Evolutionary conservation across 2,797 vertebrate species (phyloP).

Genomic region (Jordanella pulchra): DNA sequence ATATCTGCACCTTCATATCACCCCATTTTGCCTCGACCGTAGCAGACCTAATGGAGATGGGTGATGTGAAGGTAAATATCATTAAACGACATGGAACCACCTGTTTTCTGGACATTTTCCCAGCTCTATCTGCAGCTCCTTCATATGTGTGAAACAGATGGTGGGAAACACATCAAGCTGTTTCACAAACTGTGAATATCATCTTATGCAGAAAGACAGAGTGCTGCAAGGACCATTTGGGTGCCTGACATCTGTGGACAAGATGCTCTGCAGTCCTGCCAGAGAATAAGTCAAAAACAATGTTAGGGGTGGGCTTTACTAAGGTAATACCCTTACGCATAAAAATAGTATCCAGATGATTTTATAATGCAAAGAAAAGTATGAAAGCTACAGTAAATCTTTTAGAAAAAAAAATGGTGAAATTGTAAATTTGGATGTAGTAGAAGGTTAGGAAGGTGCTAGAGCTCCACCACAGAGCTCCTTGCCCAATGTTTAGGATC

Average conservation of each 20-base stretch:
- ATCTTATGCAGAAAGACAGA: slow-evolving; percentile 14
- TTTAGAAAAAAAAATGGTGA: not conserved
- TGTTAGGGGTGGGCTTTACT: too few relatives aligned
- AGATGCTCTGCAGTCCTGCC: too few relatives aligned
- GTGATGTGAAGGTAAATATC: slow-evolving; percentile 60
- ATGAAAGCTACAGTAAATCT: too few relatives aligned
- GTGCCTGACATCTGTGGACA: not conserved
- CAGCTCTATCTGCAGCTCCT: slow-evolving; percentile 50
- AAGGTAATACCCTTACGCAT: too few relatives aligned
- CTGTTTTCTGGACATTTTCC: slow-evolving; percentile 46
- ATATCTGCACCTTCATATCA: slow-evolving; percentile 23
- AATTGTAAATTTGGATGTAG: too few relatives aligned
- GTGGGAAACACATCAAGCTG: slow-evolving; percentile 64
- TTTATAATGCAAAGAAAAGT: too few relatives aligned
- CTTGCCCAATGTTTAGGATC: too few relatives aligned
- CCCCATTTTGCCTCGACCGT: slow-evolving; percentile 31
- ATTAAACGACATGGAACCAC: slow-evolving; percentile 49
- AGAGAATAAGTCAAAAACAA: too few relatives aligned
- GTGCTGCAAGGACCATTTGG: not conserved
- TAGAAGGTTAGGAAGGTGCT: too few relatives aligned
- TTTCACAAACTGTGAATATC: slow-evolving; percentile 35
- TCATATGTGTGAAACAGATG: slow-evolving; percentile 63
- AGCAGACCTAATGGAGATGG: slow-evolving; percentile 20
- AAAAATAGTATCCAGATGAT: too few relatives aligned
- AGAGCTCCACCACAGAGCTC: too few relatives aligned